Base-by-base conservation (phyloP, 2,113 vertebrate species). In the Melanotaenia duboulayi region DNA sequence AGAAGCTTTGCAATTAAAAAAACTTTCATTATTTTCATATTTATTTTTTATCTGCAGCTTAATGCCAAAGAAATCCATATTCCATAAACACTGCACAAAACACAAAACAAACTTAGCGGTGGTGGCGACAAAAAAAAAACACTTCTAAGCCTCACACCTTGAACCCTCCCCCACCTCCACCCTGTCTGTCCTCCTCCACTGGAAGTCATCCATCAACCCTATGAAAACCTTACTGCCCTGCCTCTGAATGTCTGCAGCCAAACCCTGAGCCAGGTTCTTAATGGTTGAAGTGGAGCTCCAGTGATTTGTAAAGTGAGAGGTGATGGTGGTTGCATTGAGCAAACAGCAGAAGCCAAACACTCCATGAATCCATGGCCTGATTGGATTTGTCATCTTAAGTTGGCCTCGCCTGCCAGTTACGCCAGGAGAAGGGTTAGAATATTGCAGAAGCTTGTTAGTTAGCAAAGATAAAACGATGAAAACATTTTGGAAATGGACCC, bases 251-350 rank as follows among this genome's bases (percentile, higher is more conserved):
- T 28, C 60, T 52, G 9, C 49, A 69, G 71, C 57, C 1, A 0
- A 60, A 23, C 48, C 46, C 70, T 44, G 50, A 86, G 62, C 71
- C 71, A 59, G 76, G 65, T 46, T 60, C 61, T 64, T 92, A 90
- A 93, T 90, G 87, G 90, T 88, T 90, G 89, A 87, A 91, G 85
- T 72, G 70, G 52, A 79, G 78, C 78, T 75, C 70, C 84, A 87
- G 88, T 92, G 92, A 94, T 93, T 93, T 92, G 90, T 92, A 89
- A 91, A 87, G 91, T 92, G 93, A 91, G 87, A 86, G 83, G 78
- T 25, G 88, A 92, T 64, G 68, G 75, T 65, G 67, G 61, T 83
- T 74, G 71, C 44, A 65, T 62, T 76, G 76, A 90, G 80, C 51
- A 60, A 66, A 76, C 37, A 14, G 72, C 52, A 57, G 50, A 42